Evolutionary conservation across 2,888 invertebrate species (phyloP), one percentile per base, ranked within the genome.

Genomic region (Parochlus steinenii): DNA sequence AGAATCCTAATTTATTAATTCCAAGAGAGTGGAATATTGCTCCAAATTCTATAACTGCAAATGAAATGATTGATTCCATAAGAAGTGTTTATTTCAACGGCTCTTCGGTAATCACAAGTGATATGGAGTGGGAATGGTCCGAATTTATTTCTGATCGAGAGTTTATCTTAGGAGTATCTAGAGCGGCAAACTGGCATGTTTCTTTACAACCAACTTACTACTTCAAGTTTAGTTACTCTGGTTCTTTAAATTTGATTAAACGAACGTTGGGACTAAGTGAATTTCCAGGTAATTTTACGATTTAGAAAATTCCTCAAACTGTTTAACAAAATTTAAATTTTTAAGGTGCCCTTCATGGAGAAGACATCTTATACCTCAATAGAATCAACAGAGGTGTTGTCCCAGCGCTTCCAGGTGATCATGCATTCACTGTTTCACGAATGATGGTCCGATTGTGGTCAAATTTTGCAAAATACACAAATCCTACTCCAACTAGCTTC

Each of bases 61-160:
- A 6, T 8, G 16, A 28, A 28, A 28, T 28, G 3, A 28, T 28
- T 16, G 28, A 28, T 15, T 15, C 16, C 4, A 16, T 28, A 16
- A 12, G 28, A 28, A 3, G 28, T 16, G 28, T 28, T 16, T 28
- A 28, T 6, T 28, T 28, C 6, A 28, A 28, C n/a, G 28, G 28
- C 2, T 28, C 28, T 3, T 15, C 15, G n/a, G n/a, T 28, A 16
- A 16, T 28, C 4, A 28, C 28, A 10, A 17, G 17, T 5, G 28
- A 28, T n/a, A 28, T 28, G 28, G 17, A 16, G 28, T 14, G 12
- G 28, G 16, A 28, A 14, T 28, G 28, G 28, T n/a, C 14, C 3
- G 28, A 28, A 5, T 28, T 28, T 8, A 16, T 15, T 16, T 16
- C 16, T 15, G 28, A 28, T 7, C 12, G 28, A 7, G 28, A 28